Base-by-base conservation (phyloP, 2,797 vertebrate species). In the Margarornis squamiger region DNA sequence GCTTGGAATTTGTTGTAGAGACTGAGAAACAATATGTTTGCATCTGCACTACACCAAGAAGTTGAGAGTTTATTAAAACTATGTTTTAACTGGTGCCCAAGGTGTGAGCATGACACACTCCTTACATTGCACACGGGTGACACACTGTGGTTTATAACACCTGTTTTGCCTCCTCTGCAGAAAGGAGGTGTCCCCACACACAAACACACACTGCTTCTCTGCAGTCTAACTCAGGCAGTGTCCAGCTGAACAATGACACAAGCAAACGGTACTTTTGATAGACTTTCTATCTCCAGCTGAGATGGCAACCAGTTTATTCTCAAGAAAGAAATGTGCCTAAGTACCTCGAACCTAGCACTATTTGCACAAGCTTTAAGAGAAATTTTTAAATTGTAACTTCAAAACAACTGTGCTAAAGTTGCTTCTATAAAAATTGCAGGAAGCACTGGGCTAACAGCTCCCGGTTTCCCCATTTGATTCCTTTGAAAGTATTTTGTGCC, bases 81-180 rank as follows among this genome's bases (percentile, higher is more conserved):
- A 1, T 20, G 20, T 52, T 86, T 72, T 34, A 63, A 29, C 29
- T 41, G 43, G 26, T n/a, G 52, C 9, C 20, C 57, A 32, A 52
- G 79, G 30, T 1, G 2, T 0, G 4, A 62, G 24, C 16, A 4
- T 1, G 3, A 21, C 26, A 16, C 14, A 0, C 61, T n/a, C 19
- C 1, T 65, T 46, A 16, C 27, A 1, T 30, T 26, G 18, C 49
- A 55, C 67, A 26, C 39, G 3, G 11, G n/a, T 34, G 39, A 36
- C 12, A 0, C 1, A 2, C 58, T 36, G 6, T 30, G 65, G 10
- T 41, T 66, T 15, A 0, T 5, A 22, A 46, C 19, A 30, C 10
- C 9, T 1, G 13, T 11, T 71, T 83, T 75, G 20, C 26, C 72
- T 51, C 48, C 54, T 48, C n/a, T 70, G 59, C 12, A 9, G 78